Conservation (phyloP, 2,797 vertebrate genomes). For the Acanthurus lineatus region DNA sequence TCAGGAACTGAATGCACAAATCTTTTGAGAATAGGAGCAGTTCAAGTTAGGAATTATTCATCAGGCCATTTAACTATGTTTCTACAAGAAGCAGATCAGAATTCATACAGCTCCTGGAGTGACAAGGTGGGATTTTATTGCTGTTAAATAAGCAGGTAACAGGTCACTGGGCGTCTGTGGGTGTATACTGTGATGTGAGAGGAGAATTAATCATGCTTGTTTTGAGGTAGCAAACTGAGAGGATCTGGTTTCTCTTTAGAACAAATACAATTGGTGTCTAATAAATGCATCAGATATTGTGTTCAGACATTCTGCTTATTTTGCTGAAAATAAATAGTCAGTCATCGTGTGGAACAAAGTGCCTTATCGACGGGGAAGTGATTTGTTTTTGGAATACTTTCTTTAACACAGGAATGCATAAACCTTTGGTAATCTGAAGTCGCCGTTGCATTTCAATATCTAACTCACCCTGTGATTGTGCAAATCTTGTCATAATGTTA, state of each 20-base stretch:
- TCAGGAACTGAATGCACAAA: constrained; percentile 37
- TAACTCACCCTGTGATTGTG: constrained; percentile 44
- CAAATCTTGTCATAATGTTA: constrained; percentile 35
- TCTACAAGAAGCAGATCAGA: constrained; percentile 37
- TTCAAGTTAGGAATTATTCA: constrained; percentile 21
- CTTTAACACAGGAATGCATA: constrained; percentile 53
- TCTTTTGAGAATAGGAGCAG: constrained; percentile 22
- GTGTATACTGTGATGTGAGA: constrained; percentile 19
- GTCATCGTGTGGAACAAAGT: constrained; percentile 29
- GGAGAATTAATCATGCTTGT: constrained; percentile 33
- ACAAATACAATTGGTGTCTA: constrained; percentile 28
- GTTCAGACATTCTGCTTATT: constrained; percentile 47
- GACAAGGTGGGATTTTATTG: constrained; percentile 58
- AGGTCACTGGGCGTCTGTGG: constrained; percentile 12
- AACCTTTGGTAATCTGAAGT: constrained; percentile 53
- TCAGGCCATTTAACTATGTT: constrained; percentile 14
- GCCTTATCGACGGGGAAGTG: constrained; percentile 3
- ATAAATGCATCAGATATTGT: constrained; percentile 14
- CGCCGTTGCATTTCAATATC: constrained; percentile 23
- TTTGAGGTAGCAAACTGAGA: constrained; percentile 76
- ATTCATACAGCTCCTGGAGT: constrained; percentile 43
- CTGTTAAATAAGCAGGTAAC: constrained; percentile 49
- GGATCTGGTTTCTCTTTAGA: constrained; percentile 4
- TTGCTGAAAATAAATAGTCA: constrained; percentile 50
- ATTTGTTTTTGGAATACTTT: constrained; percentile 16